Base-by-base conservation (phyloP, 2,797 vertebrate species). In the Sebastes variabilis region DNA sequence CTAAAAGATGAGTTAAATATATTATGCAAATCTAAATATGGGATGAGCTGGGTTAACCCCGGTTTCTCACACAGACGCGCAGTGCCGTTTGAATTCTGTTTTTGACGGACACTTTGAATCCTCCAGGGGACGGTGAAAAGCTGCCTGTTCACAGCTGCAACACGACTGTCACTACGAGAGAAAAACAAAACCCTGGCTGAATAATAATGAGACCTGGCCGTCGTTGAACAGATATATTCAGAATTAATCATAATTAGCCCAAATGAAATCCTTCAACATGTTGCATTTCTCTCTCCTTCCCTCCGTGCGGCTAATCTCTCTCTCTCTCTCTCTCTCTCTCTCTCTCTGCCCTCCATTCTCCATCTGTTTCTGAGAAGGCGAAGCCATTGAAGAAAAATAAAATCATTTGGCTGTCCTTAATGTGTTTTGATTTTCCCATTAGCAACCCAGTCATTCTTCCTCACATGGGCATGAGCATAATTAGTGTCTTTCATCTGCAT, bases 391-490 rank as follows among this genome's bases (percentile, higher is more conserved):
- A 89, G 86, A 89, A 90, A 93, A 93, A 93, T 92, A 83, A 84
- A 93, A 94, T 93, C 75, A 86, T 93, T 92, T 93, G 88, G 79
- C 88, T 87, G 88, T 85, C 81, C 89, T 91, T 95, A 94, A 95
- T 95, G 92, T 91, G 90, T 93, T 95, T 95, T 94, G 94, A 95
- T 95, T 96, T 94, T 93, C 86, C 88, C 93, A 96, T 95, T 95
- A 95, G 91, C 84, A 87, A 80, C 82, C 90, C 75, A 93, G 93
- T 93, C 88, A 83, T 95, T 94, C 87, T 90, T 90, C 80, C 93
- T 89, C 88, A 78, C 73, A 66, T 78, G 55, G 87, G 80, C 84
- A 82, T 76, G 84, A 87, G 91, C 78, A 86, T 94, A 95, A 96
- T 96, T 95, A 94, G 90, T 90, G 91, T 88, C 90, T 93, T 90